phyloP scores from a whole-genome alignment of 2,113 vertebrate genomes.

The Heterochromis multidens region DNA sequence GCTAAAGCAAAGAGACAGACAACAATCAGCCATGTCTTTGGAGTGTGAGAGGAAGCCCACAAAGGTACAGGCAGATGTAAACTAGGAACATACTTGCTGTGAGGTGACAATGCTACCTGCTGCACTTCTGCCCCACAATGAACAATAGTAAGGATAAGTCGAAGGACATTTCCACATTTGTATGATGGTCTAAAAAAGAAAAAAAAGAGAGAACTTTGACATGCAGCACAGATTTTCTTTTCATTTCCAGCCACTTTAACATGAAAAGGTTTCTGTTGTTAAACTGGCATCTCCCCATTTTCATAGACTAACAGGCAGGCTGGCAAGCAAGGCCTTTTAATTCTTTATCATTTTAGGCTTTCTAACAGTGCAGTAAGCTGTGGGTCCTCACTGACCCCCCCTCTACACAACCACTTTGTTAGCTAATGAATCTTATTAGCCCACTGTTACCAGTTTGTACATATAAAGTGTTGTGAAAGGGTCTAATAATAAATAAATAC shows the following conservation, averaged over 20 bases:
- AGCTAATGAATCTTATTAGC: no score
- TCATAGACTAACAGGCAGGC: background rate
- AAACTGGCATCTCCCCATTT: background rate
- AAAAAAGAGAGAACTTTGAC: background rate
- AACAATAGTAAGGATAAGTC: background rate
- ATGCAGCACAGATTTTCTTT: background rate
- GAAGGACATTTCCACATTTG: background rate
- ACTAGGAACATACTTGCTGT: no score
- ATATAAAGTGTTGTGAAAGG: background rate
- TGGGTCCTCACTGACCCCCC: background rate
- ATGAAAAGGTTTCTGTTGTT: background rate
- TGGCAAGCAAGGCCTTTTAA: background rate
- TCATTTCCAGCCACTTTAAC: background rate
- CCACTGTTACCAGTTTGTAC: background rate
- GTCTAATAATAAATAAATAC: background rate
- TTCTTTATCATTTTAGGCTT: background rate
- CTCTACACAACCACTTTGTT: no score
- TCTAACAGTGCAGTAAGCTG: background rate
- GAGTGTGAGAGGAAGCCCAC: background rate
- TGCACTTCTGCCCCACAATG: background rate
- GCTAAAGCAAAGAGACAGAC: background rate
- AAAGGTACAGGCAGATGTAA: background rate
- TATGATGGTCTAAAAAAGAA: background rate
- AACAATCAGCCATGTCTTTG: background rate
- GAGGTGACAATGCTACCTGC: background rate